These are phyloP conservation scores for Phalera bucephala DNA, from an alignment of 2,888 invertebrate genomes.

Conservation along the genomic window DNA sequence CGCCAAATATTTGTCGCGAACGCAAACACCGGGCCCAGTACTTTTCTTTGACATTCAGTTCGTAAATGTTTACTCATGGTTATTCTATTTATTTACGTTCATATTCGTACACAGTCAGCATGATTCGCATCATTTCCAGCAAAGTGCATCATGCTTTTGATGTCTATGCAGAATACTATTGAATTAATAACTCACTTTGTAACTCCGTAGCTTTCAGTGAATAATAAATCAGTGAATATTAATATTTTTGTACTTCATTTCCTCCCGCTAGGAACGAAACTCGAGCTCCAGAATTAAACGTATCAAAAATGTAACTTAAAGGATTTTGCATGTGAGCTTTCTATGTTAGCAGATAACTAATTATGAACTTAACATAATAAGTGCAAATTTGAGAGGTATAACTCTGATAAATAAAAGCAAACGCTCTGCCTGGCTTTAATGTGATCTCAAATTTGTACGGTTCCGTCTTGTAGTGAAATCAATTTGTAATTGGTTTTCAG, in stretches of 20 bases:
- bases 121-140: constrained; percentile 70
- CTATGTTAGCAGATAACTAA: constrained; percentile 64
- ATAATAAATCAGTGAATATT: constrained; percentile 29
- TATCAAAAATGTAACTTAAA: constrained; percentile 32
- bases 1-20: background rate
- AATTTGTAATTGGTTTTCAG: constrained; percentile 70
- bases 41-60: constrained; percentile 57
- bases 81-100: constrained; percentile 52
- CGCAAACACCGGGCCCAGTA: constrained; percentile 40
- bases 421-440: constrained; percentile 69
- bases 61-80: constrained; percentile 46
- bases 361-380: constrained; percentile 32
- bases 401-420: constrained; percentile 39
- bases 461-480: constrained; percentile 55
- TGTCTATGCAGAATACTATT: constrained; percentile 66
- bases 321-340: constrained; percentile 76
- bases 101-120: constrained; percentile 68
- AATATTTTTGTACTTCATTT: constrained; percentile 24
- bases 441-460: constrained; percentile 49
- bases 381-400: constrained; percentile 58
- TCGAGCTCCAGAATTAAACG: constrained; percentile 34
- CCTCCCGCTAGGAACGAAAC: constrained; percentile 30
- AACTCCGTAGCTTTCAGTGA: constrained; percentile 44
- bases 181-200: constrained; percentile 40
- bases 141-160: constrained; percentile 80